Evolutionary conservation across 2,797 vertebrate genomes (phyloP).

Genomic region (Erethizon dorsatum): DNA sequence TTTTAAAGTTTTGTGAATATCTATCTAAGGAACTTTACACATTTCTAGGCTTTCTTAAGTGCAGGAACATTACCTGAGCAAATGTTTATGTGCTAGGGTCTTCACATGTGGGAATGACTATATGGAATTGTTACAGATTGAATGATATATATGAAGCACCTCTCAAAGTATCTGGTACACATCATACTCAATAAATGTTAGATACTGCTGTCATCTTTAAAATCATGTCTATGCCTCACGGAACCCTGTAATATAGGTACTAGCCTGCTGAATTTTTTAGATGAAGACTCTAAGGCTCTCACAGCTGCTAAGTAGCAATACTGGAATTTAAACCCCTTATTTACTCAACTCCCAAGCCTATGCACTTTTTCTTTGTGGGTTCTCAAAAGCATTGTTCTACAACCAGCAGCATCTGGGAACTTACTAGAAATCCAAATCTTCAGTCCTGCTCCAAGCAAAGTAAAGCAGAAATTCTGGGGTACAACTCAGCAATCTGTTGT

Average conservation of each 20-base stretch:
- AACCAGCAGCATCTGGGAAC: neutral
- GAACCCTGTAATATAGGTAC: neutral
- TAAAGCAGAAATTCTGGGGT: neutral
- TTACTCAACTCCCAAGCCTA: neutral
- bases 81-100: neutral
- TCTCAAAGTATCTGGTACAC: neutral
- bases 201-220: neutral
- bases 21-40: neutral
- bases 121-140: neutral
- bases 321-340: neutral
- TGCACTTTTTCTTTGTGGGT: neutral
- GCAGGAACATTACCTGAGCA: neutral
- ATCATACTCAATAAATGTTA: neutral
- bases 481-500: neutral
- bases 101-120: neutral
- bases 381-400: neutral
- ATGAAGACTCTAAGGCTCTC: neutral
- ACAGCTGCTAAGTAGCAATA: neutral
- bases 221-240: neutral
- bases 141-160: neutral
- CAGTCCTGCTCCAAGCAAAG: neutral
- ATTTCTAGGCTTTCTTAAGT: neutral
- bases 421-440: neutral
- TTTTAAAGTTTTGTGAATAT: slow-evolving; percentile 16
- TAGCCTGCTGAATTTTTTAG: neutral